phyloP scores from a whole-genome alignment of 2,888 invertebrate species.

The Scrobipalpa costella region DNA sequence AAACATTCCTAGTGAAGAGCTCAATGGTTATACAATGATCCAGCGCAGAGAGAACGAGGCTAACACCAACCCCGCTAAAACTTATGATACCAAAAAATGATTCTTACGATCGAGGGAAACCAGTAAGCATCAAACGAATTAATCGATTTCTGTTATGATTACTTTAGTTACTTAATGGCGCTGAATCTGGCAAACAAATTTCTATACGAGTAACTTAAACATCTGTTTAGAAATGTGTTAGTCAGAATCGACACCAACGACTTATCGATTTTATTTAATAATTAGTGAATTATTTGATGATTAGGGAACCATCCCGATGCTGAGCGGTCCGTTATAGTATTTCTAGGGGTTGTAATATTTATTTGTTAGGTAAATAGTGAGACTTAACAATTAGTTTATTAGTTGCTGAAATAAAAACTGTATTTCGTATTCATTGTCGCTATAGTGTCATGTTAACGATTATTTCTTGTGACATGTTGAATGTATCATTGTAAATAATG shows the following conservation, averaged over 20 bases:
- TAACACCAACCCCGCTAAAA: constrained; percentile 41
- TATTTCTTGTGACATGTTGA: constrained; percentile 31
- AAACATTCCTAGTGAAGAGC: constrained; percentile 53
- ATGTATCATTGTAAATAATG: constrained; percentile 67
- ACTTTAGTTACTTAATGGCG: constrained; percentile 40
- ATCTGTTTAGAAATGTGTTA: too few species aligned
- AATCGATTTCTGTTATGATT: constrained; percentile 32
- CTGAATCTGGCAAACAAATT: too few species aligned
- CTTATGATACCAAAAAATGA: constrained; percentile 24
- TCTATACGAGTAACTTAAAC: too few species aligned
- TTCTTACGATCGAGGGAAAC: constrained; percentile 27
- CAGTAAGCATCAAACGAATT: constrained; percentile 38
- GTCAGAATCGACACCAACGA: too few species aligned
- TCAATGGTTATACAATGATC: constrained; percentile 37
- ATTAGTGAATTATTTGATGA: constrained; percentile 28
- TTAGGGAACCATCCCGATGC: constrained; percentile 44
- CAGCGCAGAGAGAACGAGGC: constrained; percentile 37
- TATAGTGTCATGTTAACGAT: constrained; percentile 14
- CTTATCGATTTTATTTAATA: constrained; percentile 30
- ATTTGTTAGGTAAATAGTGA: constrained; percentile 61
- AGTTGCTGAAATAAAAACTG: constrained; percentile 55
- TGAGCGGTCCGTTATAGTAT: constrained; percentile 61
- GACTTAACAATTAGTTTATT: constrained; percentile 63
- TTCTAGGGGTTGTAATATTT: constrained; percentile 64
- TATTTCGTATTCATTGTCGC: constrained; percentile 12